A percentile compares a stretch with the other conserved stretches of the same genome.
phyloP scores from a whole-genome alignment of 53 echinoderm and acorn worm species.

The Crossaster papposus region DNA sequence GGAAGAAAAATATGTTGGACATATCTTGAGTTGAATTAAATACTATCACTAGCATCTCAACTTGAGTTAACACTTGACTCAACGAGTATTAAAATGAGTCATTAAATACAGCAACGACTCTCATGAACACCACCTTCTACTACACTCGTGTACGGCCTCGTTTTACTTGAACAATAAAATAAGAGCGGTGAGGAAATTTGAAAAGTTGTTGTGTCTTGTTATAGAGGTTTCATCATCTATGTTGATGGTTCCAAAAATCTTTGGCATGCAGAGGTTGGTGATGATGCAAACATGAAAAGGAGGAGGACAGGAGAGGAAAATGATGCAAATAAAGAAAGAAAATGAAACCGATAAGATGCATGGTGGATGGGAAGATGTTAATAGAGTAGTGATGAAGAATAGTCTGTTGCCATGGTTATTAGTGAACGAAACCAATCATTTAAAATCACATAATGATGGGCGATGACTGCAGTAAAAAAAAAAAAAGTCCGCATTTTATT shows the following conservation, averaged over 20 bases:
- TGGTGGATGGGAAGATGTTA: not conserved
- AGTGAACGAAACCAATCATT: not conserved
- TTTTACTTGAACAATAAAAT: conserved; percentile 96
- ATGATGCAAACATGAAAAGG: not conserved
- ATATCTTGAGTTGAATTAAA: not conserved
- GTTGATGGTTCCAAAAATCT: conserved; percentile 91
- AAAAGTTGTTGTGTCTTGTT: conserved; percentile 91
- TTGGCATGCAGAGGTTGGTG: conserved; percentile 29
- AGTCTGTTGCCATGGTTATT: conserved; percentile 16
- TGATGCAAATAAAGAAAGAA: conserved; percentile 57
- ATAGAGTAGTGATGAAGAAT: conserved; percentile 4
- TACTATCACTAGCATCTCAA: not conserved
- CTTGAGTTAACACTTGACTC: not conserved
- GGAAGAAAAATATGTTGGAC: not conserved
- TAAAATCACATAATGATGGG: not conserved
- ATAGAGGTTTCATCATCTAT: conserved; percentile 75
- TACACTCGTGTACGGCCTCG: not conserved
- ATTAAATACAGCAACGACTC: too few species aligned
- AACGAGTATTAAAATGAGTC: not conserved
- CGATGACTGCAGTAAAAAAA: not conserved
- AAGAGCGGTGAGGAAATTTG: conserved; percentile 79
- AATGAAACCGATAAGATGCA: conserved; percentile 46
- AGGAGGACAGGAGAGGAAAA: conserved; percentile 11
- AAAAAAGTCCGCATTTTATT: too few species aligned
- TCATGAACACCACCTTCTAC: not conserved